Conservation (phyloP, 2,888 invertebrate genomes). For the Drosophila mercatorum region DNA sequence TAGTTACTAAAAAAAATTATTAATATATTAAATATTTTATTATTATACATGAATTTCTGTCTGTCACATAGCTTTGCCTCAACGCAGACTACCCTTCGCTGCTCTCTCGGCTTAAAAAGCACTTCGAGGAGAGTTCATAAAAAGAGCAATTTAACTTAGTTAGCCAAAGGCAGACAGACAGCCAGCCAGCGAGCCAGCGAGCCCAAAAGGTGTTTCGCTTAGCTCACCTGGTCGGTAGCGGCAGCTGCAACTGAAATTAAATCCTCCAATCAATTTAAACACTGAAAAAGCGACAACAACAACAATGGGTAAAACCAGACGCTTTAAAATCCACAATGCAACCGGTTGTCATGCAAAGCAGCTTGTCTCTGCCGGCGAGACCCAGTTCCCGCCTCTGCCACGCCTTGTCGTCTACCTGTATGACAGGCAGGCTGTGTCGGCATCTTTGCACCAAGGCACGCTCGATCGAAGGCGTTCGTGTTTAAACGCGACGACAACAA, state of each 20-base stretch:
- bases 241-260: constrained; percentile 79
- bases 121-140: constrained; percentile 17
- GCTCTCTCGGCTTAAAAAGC: not conserved
- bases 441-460: constrained; percentile 49
- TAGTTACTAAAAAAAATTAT: too few species aligned
- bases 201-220: constrained; percentile 51
- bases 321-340: constrained; percentile 58
- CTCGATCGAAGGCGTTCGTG: constrained; percentile 71
- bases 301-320: constrained; percentile 13
- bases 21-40: not conserved
- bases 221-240: constrained; percentile 48
- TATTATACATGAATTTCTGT: too few species aligned
- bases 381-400: constrained; percentile 10
- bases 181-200: constrained; percentile 7
- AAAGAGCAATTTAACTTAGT: constrained; percentile 55
- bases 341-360: constrained; percentile 79
- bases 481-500: constrained; percentile 69
- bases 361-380: constrained; percentile 25
- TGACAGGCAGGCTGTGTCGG: constrained; percentile 17
- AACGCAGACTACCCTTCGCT: not conserved
- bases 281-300: constrained; percentile 27
- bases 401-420: constrained; percentile 27
- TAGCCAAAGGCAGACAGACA: constrained; percentile 46
- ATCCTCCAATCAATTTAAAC: constrained; percentile 80
- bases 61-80: not conserved